These are phyloP conservation scores for Drosophila lacertosa DNA, from an alignment of 1,140 invertebrate species.

Conservation along the genomic window DNA sequence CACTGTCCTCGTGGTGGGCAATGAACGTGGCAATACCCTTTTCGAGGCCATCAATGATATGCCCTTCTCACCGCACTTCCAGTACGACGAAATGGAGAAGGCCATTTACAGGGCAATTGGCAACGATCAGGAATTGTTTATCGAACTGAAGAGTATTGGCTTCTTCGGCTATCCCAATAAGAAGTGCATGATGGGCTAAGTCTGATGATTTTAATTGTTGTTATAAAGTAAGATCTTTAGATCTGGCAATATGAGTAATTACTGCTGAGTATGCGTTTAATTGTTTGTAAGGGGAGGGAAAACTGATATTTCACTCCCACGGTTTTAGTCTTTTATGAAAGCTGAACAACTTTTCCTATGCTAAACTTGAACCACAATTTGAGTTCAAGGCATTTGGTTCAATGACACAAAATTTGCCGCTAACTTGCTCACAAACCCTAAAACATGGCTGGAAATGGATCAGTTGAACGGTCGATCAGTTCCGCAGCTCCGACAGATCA, in stretches of 20 bases:
- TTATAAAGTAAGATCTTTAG: too few species aligned
- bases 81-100: constrained; percentile 86
- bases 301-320: too few species aligned
- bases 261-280: too few species aligned
- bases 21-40: constrained; percentile 87
- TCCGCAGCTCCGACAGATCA: constrained; percentile 41
- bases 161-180: constrained; percentile 81
- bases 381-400: constrained; percentile 1
- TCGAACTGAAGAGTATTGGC: constrained; percentile 86
- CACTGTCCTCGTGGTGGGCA: constrained; percentile 87
- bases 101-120: constrained; percentile 87
- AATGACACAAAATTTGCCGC: too few species aligned
- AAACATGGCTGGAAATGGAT: constrained; percentile 24
- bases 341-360: neutral
- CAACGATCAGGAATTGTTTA: constrained; percentile 86
- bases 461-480: constrained; percentile 34
- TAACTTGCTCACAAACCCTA: neutral
- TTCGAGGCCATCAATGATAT: constrained; percentile 88
- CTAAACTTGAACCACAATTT: neutral
- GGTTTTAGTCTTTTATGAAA: too few species aligned
- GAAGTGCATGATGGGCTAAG: constrained; percentile 5
- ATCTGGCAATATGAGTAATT: too few species aligned
- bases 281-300: too few species aligned
- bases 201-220: too few species aligned
- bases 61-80: constrained; percentile 88